Conservation (phyloP, 2,113 vertebrate species). For the Merops nubicus region DNA sequence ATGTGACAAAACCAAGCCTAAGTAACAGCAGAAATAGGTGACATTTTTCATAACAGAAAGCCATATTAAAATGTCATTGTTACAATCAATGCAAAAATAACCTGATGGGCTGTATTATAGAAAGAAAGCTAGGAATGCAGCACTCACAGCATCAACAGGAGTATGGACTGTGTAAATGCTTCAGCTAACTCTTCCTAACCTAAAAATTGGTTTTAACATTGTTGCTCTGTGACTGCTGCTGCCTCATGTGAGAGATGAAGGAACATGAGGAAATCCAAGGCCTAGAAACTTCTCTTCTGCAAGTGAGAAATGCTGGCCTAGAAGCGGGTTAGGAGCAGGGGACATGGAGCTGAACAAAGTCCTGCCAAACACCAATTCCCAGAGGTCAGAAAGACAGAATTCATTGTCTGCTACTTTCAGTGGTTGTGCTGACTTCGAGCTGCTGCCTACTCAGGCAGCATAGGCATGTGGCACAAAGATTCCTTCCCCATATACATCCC, state of each 20-base stretch:
- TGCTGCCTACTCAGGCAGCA: neutral
- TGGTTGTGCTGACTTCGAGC: neutral
- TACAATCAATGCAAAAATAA: neutral
- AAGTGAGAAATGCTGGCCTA: neutral
- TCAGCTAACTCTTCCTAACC: neutral
- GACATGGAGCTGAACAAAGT: neutral
- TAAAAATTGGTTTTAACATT: neutral
- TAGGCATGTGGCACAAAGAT: neutral
- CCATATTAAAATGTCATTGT: neutral
- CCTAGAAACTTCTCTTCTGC: neutral
- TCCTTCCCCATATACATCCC: neutral
- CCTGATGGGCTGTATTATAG: neutral
- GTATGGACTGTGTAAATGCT: neutral
- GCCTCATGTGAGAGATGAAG: neutral
- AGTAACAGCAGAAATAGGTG: neutral
- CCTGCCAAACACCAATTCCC: rapidly evolving
- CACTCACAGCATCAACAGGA: neutral
- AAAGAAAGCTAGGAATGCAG: neutral
- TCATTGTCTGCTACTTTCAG: neutral
- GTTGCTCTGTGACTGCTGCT: neutral
- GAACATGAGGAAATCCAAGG: neutral
- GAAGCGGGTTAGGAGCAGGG: neutral
- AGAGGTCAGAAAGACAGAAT: neutral
- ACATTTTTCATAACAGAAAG: neutral
- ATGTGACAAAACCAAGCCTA: neutral